Evolutionary conservation across 2,888 invertebrate species (phyloP), one percentile per base, ranked within the genome.

Genomic region (Priocnemis perturbator): DNA sequence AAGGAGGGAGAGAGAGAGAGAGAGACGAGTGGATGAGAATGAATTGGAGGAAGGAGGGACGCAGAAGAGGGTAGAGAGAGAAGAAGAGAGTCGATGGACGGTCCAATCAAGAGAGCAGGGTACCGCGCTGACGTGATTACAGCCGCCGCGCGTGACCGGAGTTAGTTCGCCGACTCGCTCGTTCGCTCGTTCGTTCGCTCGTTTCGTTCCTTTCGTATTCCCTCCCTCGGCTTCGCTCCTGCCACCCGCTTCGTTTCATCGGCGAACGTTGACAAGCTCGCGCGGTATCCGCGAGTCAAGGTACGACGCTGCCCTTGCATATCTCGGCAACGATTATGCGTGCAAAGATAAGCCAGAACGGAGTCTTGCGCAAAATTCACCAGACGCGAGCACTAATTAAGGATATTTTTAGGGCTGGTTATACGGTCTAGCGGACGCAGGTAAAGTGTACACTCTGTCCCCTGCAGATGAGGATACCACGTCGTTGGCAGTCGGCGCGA

Each of bases 141-240:
- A 85, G 81, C 81, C 79, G 82, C 77, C 81, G 86, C 87, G 86
- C 87, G 87, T 87, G 87, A 87, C 86, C 84, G 79, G 83, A 82
- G 85, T 83, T 83, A 71, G 78, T 70, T 73, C 73, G 37, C 68
- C 76, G 66, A 70, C 74, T 77, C 75, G 79, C 74, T 75, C 71
- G 30, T 59, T 67, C 71, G 60, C 59, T 52, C 26, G 14, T 23
- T 55, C 66, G 26, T 58, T 73, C 71, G 47, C 63, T 67, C 71
- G 58, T 63, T 52, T 61, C 67, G 37, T 69, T 65, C 64, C 62
- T 71, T 66, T 69, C 68, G 76, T 68, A 67, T 67, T 68, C 68
- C 73, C 65, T 60, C 37, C 53, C 50, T 66, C 58, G 56, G 55
- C 21, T 45, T 14, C 37, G 53, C 57, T 58, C 64, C 70, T 68